phyloP scores from a whole-genome alignment of 2,113 vertebrate genomes.

The Fulmarus glacialis region DNA sequence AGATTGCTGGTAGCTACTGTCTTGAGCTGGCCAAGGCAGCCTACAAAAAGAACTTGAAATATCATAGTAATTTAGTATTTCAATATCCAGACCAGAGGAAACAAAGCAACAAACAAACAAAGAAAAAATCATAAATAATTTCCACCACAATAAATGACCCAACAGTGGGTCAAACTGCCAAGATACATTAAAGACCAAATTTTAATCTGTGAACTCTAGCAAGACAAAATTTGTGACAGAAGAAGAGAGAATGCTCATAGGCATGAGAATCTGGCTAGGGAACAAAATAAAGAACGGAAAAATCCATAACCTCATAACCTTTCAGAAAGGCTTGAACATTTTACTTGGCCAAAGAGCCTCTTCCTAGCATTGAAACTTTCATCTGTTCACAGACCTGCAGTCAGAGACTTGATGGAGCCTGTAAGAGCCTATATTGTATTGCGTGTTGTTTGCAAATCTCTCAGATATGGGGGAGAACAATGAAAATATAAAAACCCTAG shows the following conservation, averaged over 20 bases:
- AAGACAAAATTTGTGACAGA: background rate
- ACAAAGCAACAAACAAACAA: background rate
- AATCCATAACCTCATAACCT: background rate
- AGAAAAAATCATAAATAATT: background rate
- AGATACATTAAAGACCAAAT: background rate
- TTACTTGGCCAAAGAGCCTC: background rate
- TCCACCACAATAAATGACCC: background rate
- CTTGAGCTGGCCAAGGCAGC: background rate
- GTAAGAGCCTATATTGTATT: background rate
- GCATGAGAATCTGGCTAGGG: background rate
- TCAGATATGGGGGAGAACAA: background rate
- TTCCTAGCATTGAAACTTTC: background rate
- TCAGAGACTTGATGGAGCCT: background rate
- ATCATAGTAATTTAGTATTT: background rate
- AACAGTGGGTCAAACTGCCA: background rate
- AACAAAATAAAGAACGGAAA: background rate
- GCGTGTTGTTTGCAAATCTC: background rate
- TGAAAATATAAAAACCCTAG: background rate
- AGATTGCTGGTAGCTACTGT: background rate
- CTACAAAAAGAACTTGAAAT: background rate
- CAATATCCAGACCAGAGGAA: background rate
- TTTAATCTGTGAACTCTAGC: background rate
- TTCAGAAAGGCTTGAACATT: background rate
- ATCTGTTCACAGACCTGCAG: background rate
- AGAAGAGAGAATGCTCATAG: background rate